Evolutionary conservation across 2,888 invertebrate species (phyloP).

Genomic region (Ypsolopha scabrella): DNA sequence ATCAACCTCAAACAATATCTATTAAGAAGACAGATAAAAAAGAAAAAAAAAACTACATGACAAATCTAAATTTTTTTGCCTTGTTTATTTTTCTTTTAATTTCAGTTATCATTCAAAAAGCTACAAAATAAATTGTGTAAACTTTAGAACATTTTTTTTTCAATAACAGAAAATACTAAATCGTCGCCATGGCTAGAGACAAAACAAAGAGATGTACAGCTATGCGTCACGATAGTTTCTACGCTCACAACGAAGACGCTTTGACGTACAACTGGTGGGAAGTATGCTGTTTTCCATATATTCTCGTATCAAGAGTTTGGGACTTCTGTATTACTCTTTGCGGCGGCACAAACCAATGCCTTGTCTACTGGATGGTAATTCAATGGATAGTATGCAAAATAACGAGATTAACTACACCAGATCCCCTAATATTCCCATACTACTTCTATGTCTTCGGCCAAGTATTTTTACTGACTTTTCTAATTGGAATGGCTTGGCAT

Average conservation of each 20-base stretch:
- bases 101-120: too few species aligned
- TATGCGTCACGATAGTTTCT: conserved; percentile 27
- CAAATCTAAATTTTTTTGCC: too few species aligned
- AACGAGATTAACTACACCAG: conserved; percentile 35
- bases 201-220: not conserved
- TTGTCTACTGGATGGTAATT: conserved; percentile 48
- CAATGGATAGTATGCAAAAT: conserved; percentile 55
- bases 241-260: conserved; percentile 32
- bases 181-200: too few species aligned
- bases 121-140: too few species aligned
- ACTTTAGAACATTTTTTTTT: too few species aligned
- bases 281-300: conserved; percentile 51
- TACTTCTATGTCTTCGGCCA: conserved; percentile 54
- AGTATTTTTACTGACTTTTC: conserved; percentile 32
- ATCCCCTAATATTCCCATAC: conserved; percentile 49
- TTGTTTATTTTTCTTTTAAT: too few species aligned
- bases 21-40: too few species aligned
- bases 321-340: conserved; percentile 38
- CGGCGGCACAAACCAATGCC: conserved; percentile 44
- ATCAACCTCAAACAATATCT: too few species aligned
- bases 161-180: too few species aligned
- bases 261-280: conserved; percentile 49
- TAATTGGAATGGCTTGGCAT: conserved; percentile 25
- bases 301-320: conserved; percentile 38
- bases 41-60: too few species aligned